Percentiles rank a stretch among this genome's conserved stretches.
Evolutionary conservation across 1,140 invertebrate genomes (phyloP).

Genomic region (Theocolax elegans): DNA sequence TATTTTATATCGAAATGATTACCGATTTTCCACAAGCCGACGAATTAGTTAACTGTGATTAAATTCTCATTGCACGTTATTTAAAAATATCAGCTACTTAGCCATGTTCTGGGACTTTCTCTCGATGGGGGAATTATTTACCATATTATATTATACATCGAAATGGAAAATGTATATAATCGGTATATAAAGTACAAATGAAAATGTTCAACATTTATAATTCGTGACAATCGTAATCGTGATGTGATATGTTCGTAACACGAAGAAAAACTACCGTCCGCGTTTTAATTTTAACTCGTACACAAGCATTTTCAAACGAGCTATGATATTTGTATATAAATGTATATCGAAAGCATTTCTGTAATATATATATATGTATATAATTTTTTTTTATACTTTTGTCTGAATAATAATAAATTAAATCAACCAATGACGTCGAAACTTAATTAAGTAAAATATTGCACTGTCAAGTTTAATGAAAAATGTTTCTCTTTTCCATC

Average conservation of each 20-base stretch:
- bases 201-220: constrained; percentile 16
- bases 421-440: neutral
- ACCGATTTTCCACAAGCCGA: too few relatives aligned
- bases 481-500: neutral
- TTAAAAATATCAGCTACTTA: too few relatives aligned
- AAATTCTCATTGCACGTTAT: too few relatives aligned
- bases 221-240: neutral
- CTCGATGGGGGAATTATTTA: too few relatives aligned
- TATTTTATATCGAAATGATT: too few relatives aligned
- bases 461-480: constrained; percentile 15
- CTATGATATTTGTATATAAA: constrained; percentile 10
- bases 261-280: constrained; percentile 15
- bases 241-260: constrained; percentile 25
- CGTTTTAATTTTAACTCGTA: neutral
- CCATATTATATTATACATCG: too few relatives aligned
- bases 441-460: constrained; percentile 34
- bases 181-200: too few relatives aligned
- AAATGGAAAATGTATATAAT: too few relatives aligned
- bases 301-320: constrained; percentile 6
- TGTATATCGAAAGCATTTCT: constrained; percentile 15
- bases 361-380: neutral
- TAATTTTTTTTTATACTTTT: neutral
- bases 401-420: constrained; percentile 18
- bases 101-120: too few relatives aligned
- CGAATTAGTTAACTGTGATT: too few relatives aligned